Evolutionary conservation across 2,888 invertebrate species (phyloP).

Genomic region (Autographa gamma): DNA sequence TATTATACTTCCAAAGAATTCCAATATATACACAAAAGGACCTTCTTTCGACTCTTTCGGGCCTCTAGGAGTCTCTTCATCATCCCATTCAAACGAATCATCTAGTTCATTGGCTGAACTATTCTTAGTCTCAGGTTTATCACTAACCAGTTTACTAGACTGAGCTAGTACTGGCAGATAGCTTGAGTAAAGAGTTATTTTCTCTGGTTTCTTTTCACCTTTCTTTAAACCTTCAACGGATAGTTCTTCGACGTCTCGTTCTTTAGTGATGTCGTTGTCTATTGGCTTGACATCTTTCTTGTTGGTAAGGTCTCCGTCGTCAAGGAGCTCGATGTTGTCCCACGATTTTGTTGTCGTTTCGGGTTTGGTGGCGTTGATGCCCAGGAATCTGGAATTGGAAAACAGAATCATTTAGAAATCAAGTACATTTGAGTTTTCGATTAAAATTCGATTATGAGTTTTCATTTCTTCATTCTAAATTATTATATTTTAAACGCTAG

Average conservation of each 20-base stretch:
- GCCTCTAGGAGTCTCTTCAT: slow-evolving; percentile 54
- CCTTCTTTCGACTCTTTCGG: slow-evolving; percentile 61
- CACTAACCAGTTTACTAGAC: background rate
- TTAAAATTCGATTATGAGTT: too few relatives aligned
- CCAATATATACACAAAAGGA: slow-evolving; percentile 72
- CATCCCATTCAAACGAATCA: slow-evolving; percentile 66
- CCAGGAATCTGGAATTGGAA: slow-evolving; percentile 75
- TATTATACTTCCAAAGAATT: slow-evolving; percentile 75
- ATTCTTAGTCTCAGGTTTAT: slow-evolving; percentile 23
- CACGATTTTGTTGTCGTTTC: slow-evolving; percentile 64
- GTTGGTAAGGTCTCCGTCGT: slow-evolving; percentile 65
- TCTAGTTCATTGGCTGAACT: slow-evolving; percentile 52
- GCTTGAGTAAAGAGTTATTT: slow-evolving; percentile 74
- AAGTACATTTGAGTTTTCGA: too few relatives aligned
- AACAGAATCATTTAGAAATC: too few relatives aligned
- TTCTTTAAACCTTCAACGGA: slow-evolving; percentile 71
- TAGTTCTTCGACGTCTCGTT: slow-evolving; percentile 79
- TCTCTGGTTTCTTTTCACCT: slow-evolving; percentile 79
- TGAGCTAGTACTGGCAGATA: slow-evolving; percentile 66
- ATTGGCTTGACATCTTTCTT: slow-evolving; percentile 65
- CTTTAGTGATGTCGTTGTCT: slow-evolving; percentile 70
- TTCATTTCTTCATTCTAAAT: too few relatives aligned
- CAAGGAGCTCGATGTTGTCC: slow-evolving; percentile 72
- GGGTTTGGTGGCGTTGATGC: slow-evolving; percentile 63
- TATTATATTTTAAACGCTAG: too few relatives aligned